Base-by-base conservation (phyloP, 2,797 vertebrate species). In the Macrochelys suwanniensis region DNA sequence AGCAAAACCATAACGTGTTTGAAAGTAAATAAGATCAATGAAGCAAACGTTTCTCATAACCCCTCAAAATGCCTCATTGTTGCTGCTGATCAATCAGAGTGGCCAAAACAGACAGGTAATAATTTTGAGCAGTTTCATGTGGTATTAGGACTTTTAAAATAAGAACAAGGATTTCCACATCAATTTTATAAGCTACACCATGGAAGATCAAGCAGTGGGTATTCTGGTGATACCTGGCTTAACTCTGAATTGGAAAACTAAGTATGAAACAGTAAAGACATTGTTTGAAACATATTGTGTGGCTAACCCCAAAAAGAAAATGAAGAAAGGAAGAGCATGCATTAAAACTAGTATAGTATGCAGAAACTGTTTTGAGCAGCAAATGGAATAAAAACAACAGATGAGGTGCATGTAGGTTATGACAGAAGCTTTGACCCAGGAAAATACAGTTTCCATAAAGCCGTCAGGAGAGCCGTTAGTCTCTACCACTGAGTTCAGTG, bases 331-430 rank as follows among this genome's bases (percentile, higher is more conserved):
- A 12, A 95, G 5, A 26, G 31, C 90, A 9, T 68, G 79, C 54
- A 2, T 85, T 89, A 95, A 82, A 94, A 89, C 92, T 84, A 85
- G 96, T 87, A 5, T 79, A 97, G 87, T 83, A 96, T 90, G 85
- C 89, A 93, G 93, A 95, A 78, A 53, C 71, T 83, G 26, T 86
- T 91, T n/a, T 94, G 86, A 95, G 96, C 97, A 95, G 51, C 97
- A 93, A 95, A 85, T 81, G 68, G 91, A 71, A 92, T 84, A 90
- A 96, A 83, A 59, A 80, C 71, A 65, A 91, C 74, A 97, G 89
- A 91, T 1, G 97, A 98, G 89, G 12, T 94, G 97, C 50, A 94
- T 97, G 1, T 96, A 98, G 4, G 98, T 98, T 88, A 85, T 97
- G 12, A 25, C 49, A 89, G 92, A 92, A 17, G 68, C 82, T 16